These are phyloP conservation scores for Tadarida brasiliensis DNA, from an alignment of 2,797 vertebrate species.

Conservation along the genomic window DNA sequence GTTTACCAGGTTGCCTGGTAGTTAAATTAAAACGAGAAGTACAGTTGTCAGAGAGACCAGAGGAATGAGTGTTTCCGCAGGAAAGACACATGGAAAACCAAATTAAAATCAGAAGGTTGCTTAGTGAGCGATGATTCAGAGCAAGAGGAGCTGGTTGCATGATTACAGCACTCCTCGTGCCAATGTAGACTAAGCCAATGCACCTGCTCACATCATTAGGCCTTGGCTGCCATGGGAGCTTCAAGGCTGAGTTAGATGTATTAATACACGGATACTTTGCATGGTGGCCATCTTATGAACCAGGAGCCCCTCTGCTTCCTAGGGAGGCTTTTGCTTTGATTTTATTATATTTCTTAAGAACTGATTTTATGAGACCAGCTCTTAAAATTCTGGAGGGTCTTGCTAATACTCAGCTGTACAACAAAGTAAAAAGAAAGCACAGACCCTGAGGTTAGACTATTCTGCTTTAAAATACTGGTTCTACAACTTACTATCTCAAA, in stretches of 20 bases:
- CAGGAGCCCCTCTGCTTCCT: not conserved
- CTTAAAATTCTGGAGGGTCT: not conserved
- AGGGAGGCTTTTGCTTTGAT: not conserved
- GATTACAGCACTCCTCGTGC: not conserved
- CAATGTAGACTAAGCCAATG: not conserved
- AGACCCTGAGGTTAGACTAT: not conserved
- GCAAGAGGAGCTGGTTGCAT: not conserved
- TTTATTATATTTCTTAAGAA: not conserved
- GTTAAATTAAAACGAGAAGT: conserved; percentile 38
- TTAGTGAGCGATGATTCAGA: conserved; percentile 48
- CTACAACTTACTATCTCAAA: not conserved
- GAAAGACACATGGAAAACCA: not conserved
- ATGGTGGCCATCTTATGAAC: not conserved
- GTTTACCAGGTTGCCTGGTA: not conserved
- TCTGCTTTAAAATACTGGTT: not conserved
- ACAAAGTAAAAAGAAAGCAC: not conserved
- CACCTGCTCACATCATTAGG: conserved; percentile 24
- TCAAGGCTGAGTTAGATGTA: not conserved
- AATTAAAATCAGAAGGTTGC: conserved; percentile 56
- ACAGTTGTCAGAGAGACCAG: not conserved
- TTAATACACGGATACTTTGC: not conserved
- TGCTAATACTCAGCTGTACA: not conserved
- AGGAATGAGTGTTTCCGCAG: not conserved
- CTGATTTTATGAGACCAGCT: not conserved
- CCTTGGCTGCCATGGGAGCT: not conserved